Base-by-base conservation (phyloP, 2,113 vertebrate genomes). In the Cephalopholis sonnerati region DNA sequence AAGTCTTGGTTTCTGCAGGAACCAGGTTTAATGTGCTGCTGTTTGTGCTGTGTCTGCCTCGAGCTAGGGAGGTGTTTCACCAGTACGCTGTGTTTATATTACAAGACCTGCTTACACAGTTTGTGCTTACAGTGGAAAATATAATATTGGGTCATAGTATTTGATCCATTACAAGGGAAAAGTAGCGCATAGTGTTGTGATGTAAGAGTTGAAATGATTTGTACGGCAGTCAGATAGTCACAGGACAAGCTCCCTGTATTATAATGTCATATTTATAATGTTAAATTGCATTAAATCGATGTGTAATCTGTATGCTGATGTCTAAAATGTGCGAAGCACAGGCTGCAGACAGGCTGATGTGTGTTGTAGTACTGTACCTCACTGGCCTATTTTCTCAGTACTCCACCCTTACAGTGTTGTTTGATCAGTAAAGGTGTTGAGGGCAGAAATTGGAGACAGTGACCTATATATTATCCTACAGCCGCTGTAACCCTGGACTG, bases 341-440 rank as follows among this genome's bases (percentile, higher is more conserved):
- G 58, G 59, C 51, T 59, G 20, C 17, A 3, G 29, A 27, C 70
- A 58, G 39, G 6, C 16, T 24, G n/a, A 41, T 46, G 71, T 67
- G 25, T 64, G 25, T 75, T 79, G 57, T 76, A n/a, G 46, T 55
- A 55, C 58, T 65, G 2, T 73, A 29, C 77, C 61, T 76, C 13
- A 54, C 18, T 82, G 74, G 16, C 67, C 64, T 65, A 13, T 55
- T 59, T 82, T 25, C 7, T 66, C 39, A 27, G 18, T 44, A 8
- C 81, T 72, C 83, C 81, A 86, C 81, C 83, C 73, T 69, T 66
- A 64, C 39, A 73, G 39, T 65, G 22, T 53, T 77, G 18, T 82
- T 15, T 58, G 65, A 32, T 74, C 15, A 7, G 48, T n/a, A n/a
- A 12, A 74, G 9, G 7, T 51, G 22, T 17, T 62, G 20, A 46